Evolutionary conservation across 2,113 vertebrate genomes (phyloP).

Genomic region (Oncorhynchus nerka): DNA sequence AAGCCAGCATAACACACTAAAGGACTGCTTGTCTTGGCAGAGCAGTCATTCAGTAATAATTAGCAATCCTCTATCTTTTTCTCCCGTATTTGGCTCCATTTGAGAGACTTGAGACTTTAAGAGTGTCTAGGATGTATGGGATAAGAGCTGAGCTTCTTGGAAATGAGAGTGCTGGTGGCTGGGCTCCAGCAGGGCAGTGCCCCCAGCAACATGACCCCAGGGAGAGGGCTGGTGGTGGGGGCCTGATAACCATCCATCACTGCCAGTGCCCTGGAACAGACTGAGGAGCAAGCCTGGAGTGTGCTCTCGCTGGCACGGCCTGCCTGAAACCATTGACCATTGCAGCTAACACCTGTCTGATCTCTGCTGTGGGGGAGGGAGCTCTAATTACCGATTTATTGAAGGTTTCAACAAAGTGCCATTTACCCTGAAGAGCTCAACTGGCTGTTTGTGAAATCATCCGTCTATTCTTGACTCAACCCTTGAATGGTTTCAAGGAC

Average conservation of each 20-base stretch:
- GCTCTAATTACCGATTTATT: neutral
- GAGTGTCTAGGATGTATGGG: slow-evolving; percentile 42
- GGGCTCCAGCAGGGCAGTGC: slow-evolving; percentile 38
- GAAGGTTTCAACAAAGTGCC: neutral
- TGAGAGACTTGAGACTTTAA: slow-evolving; percentile 30
- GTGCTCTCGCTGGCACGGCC: slow-evolving; percentile 8
- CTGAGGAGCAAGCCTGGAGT: slow-evolving; percentile 7
- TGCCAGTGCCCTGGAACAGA: slow-evolving; percentile 27
- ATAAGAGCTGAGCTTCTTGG: slow-evolving; percentile 46
- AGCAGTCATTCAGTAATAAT: slow-evolving; percentile 35
- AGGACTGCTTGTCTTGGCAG: slow-evolving; percentile 50
- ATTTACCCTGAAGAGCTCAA: neutral
- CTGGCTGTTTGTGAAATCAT: neutral
- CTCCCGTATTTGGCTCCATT: slow-evolving; percentile 36
- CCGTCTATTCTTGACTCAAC: neutral
- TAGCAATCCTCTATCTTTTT: slow-evolving; percentile 42
- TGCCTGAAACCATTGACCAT: slow-evolving; percentile 33
- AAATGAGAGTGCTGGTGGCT: slow-evolving; percentile 32
- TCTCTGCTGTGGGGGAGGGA: neutral
- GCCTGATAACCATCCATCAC: slow-evolving; percentile 48
- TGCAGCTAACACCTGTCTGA: slow-evolving; percentile 1
- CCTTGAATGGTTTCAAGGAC: neutral
- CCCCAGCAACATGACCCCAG: slow-evolving; percentile 46
- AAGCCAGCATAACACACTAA: slow-evolving; percentile 31
- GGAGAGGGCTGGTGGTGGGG: slow-evolving; percentile 25